Base-by-base conservation (phyloP, 2,797 vertebrate genomes). In the Brachyalestes nurse region DNA sequence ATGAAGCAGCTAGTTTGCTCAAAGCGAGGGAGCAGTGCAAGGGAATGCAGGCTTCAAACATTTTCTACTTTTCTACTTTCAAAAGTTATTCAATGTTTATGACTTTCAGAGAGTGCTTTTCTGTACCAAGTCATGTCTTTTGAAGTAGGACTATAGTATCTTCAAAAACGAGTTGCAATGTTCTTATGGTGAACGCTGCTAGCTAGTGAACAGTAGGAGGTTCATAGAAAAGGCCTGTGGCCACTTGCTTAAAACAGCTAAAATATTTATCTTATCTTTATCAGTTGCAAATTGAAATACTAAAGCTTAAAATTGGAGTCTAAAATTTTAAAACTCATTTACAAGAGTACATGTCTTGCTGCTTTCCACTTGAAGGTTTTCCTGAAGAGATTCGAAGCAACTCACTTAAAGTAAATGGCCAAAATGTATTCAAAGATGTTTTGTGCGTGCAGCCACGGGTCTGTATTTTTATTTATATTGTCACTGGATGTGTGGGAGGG, bases 181-280 rank as follows among this genome's bases (percentile, higher is more conserved):
- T 40, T n/a, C 38, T 10, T 7, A 74, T 21, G 72, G 10, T 65
- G 8, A 80, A 45, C 61, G 69, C 78, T 83, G 78, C 78, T 83
- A 80, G 60, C 21, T 75, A 65, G 51, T 45, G 28, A 74, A 61
- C 34, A 19, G 62, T 70, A 25, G 53, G 67, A 82, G 55, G 70
- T 38, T 70, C 53, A 62, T 16, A 9, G 8, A 17, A 19, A 40
- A 40, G 16, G 28, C 16, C 34, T 16, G 23, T 28, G 25, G 57
- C 21, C n/a, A 60, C 1, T 1, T 23, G 57, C 0, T 2, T 0
- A 23, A 23, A 10, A 60, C 55, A n/a, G 6, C 55, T 57, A 8
- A 4, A 51, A 12, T 51, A 51, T 51, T 51, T 51, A 51, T 13
- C 13, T 51, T 13, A 13, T 1, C 4, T 42, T 42, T 42, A 0